A percentile compares a stretch with the other conserved stretches of the same genome.
Conservation (phyloP, 1,140 invertebrate genomes). For the Meloidogyne exigua region DNA sequence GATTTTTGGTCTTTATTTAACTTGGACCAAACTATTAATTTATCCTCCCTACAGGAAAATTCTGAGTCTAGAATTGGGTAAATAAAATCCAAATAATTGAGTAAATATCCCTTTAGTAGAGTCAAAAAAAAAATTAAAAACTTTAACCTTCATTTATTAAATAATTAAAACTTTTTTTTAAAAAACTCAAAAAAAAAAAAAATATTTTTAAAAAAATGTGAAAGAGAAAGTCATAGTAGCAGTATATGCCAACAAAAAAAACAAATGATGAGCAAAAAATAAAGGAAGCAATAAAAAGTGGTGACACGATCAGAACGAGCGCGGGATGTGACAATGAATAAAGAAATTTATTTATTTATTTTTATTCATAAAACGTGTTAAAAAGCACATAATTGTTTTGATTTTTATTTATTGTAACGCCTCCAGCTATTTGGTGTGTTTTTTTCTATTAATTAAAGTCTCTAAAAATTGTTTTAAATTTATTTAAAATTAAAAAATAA, state of each 20-base stretch:
- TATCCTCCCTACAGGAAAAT: no score
- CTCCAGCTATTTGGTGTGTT: background rate
- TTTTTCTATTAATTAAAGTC: background rate
- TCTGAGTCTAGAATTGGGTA: no score
- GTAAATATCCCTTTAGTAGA: no score
- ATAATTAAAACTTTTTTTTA: no score
- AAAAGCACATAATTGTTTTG: background rate
- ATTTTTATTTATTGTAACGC: background rate
- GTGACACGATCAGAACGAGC: background rate
- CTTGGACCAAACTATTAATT: no score
- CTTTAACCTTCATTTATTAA: no score
- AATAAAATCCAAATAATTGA: no score
- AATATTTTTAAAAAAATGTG: background rate
- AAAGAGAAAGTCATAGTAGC: background rate
- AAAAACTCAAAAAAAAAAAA: no score
- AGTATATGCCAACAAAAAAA: background rate
- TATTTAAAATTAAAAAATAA: no score
- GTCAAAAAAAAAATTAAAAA: no score
- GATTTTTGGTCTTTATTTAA: no score
- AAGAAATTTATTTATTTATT: background rate
- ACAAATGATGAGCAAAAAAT: background rate
- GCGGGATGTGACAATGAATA: background rate
- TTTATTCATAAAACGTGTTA: background rate
- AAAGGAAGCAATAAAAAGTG: background rate
- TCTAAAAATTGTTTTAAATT: background rate